These are phyloP conservation scores for Lampris megalopsis DNA, from an alignment of 2,113 vertebrate genomes.

Conservation along the genomic window DNA sequence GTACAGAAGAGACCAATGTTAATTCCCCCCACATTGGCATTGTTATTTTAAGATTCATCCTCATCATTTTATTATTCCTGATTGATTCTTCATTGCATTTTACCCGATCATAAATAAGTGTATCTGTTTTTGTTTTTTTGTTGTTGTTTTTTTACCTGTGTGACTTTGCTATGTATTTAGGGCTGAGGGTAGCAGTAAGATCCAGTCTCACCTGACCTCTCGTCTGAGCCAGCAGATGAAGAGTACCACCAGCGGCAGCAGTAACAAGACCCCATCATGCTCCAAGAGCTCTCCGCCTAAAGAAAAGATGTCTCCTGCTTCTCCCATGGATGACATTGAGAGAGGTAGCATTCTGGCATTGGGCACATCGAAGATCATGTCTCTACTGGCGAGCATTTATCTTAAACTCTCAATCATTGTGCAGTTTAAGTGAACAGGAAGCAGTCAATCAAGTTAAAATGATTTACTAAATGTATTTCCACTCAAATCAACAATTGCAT, in stretches of 20 bases:
- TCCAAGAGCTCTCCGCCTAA: slow-evolving; percentile 85
- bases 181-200: slow-evolving; percentile 96
- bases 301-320: slow-evolving; percentile 87
- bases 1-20: not conserved
- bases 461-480: too few species aligned
- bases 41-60: too few species aligned
- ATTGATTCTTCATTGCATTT: too few species aligned
- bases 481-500: too few species aligned
- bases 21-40: too few species aligned
- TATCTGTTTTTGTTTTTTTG: slow-evolving; percentile 3
- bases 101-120: not conserved
- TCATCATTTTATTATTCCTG: too few species aligned
- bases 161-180: slow-evolving; percentile 67
- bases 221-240: slow-evolving; percentile 84
- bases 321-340: slow-evolving; percentile 96
- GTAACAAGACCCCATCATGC: slow-evolving; percentile 78
- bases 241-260: slow-evolving; percentile 82
- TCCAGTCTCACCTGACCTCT: slow-evolving; percentile 86
- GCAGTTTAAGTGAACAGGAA: too few species aligned
- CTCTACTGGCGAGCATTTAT: too few species aligned
- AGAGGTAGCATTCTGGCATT: slow-evolving; percentile 80
- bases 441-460: too few species aligned
- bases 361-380: too few species aligned
- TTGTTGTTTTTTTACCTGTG: not conserved
- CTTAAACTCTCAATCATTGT: too few species aligned